Percentiles rank a stretch among this genome's conserved stretches.
Conservation (phyloP, 2,888 invertebrate species). For the Sarcophaga carnaria region DNA sequence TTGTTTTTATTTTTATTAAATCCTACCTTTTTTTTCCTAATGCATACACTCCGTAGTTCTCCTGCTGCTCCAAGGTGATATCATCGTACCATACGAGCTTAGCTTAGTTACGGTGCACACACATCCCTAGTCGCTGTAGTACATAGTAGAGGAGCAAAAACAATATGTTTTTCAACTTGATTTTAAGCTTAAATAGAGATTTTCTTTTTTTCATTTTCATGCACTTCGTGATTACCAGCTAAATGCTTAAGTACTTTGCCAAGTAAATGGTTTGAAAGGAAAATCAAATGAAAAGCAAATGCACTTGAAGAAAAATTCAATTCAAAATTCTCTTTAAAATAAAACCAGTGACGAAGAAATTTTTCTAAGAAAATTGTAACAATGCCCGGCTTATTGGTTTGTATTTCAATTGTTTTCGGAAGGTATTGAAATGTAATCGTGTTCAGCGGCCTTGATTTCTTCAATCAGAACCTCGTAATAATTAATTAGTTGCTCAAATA, state of each 20-base stretch:
- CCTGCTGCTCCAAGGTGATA: neutral
- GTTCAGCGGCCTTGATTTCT: too few species aligned
- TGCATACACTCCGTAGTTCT: neutral
- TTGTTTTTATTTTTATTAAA: neutral
- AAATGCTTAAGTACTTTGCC: constrained; percentile 18
- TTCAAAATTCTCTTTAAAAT: neutral
- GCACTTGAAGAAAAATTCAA: constrained; percentile 3
- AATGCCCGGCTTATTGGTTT: too few species aligned
- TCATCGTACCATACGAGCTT: neutral
- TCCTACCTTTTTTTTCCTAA: neutral
- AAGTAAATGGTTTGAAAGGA: neutral
- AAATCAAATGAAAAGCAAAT: neutral
- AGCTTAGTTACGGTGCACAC: neutral
- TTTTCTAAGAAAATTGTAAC: neutral
- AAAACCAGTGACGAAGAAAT: neutral
- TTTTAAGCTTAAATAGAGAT: constrained; percentile 43
- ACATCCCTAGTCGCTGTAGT: neutral
- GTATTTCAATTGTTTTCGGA: too few species aligned
- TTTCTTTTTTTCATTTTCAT: neutral
- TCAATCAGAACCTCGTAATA: too few species aligned
- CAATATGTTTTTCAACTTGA: constrained; percentile 24
- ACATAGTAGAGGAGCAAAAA: neutral
- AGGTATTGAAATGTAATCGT: too few species aligned
- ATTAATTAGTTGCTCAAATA: too few species aligned
- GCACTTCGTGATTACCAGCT: constrained; percentile 42